Base-by-base conservation (phyloP, 2,113 vertebrate species). In the Asarcornis scutulata region DNA sequence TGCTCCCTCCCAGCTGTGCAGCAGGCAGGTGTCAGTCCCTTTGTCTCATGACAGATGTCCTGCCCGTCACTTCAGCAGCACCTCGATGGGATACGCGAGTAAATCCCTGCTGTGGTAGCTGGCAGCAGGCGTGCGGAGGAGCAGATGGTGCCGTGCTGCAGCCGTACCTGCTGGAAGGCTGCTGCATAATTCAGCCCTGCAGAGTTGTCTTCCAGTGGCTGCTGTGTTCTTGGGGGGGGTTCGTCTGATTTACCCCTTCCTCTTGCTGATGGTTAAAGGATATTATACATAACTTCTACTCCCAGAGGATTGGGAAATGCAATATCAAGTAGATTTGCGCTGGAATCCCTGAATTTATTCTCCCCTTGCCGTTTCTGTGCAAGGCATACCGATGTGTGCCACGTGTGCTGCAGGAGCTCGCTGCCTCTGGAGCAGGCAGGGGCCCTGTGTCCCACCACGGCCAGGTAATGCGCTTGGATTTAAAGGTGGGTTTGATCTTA, bases 61-160 rank as follows among this genome's bases (percentile, higher is more conserved):
- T 92, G 72, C 67, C 52, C 36, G 9, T 26, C 46, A 56, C 67
- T 81, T 62, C 71, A 31, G n/a, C 68, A 2, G 21, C 67, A 40
- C 34, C 50, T 79, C 5, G 1, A 36, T 55, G 53, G 52, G 72
- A n/a, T 32, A 4, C 5, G 72, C 1, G 3, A 74, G 48, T 59
- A 38, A 89, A 87, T 64, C 21, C 68, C 77, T 86, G 73, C 36
- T 6, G 9, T 2, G 4, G 80, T 58, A 58, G 63, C 20, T 89
- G 95, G n/a, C 85, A 91, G 67, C 34, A 48, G 83, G 52, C 83
- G 71, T 67, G 52, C 59, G 92, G 92, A 63, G 83, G n/a, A 95
- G 85, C 96, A 97, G 97, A 96, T 92, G 92, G 92, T 91, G 91
- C 93, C 89, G 71, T 83, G 71, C 89, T 83, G 76, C 80, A 78